These are phyloP conservation scores for Bombus impatiens DNA, from an alignment of 1,140 invertebrate genomes.

Conservation along the genomic window DNA sequence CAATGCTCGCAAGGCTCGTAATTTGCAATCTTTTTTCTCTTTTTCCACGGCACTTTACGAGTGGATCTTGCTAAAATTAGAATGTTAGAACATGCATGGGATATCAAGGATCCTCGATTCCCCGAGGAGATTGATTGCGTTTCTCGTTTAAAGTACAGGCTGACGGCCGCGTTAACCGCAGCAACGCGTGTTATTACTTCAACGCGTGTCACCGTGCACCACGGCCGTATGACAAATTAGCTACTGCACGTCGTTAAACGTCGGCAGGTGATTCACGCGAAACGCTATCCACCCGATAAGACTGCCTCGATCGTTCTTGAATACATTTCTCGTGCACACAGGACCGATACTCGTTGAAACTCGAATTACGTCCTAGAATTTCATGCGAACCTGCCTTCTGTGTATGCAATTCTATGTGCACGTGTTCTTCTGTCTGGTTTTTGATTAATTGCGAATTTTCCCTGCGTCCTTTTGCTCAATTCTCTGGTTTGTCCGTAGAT, in stretches of 20 bases:
- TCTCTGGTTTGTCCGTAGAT: too few species aligned
- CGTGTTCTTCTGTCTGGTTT: too few species aligned
- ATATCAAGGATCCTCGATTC: slow-evolving; percentile 28
- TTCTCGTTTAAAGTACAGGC: slow-evolving; percentile 46
- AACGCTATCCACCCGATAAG: slow-evolving; percentile 65
- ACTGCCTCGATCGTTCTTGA: slow-evolving; percentile 46
- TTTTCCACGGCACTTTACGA: not conserved
- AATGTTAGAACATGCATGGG: slow-evolving; percentile 4
- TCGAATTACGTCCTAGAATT: slow-evolving; percentile 33
- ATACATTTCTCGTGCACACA: slow-evolving; percentile 38
- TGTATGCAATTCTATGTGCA: not conserved
- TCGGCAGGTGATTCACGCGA: slow-evolving; percentile 67
- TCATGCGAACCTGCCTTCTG: not conserved
- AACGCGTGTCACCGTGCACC: slow-evolving; percentile 60
- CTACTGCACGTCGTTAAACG: slow-evolving; percentile 65
- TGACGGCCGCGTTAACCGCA: slow-evolving; percentile 45
- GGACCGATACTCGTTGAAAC: slow-evolving; percentile 50
- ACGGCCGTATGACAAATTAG: slow-evolving; percentile 66
- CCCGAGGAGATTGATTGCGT: slow-evolving; percentile 51
- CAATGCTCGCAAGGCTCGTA: not conserved
- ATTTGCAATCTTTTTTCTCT: not conserved
- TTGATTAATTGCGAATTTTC: not conserved
- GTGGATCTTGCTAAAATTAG: slow-evolving; percentile 15
- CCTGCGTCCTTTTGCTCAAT: too few species aligned
- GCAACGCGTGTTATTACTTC: slow-evolving; percentile 64